Evolutionary conservation across 2,113 vertebrate species (phyloP), one percentile per base, ranked within the genome.

Genomic region (Bos javanicus): DNA sequence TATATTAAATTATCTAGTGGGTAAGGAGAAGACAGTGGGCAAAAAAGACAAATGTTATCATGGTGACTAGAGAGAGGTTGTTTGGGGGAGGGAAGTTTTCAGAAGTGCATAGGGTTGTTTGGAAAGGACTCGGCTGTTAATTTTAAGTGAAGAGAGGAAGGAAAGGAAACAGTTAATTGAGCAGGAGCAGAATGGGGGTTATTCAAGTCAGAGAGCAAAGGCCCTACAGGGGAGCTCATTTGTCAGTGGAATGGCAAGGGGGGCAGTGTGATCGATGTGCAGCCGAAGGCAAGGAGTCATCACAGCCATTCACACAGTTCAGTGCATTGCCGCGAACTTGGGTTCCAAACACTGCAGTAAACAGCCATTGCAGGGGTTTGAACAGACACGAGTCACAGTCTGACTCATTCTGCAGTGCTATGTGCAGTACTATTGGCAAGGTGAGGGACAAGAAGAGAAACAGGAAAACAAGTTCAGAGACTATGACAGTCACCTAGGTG

Each of bases 141-240:
- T 87, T 95, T 85, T 52, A 90, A 87, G 39, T 4, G 7, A 60
- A 90, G 25, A 19, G 9, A 26, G 25, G 33, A 67, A 88, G 91
- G 87, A 30, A 14, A 14, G 12, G 85, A 93, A 87, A 93, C 87
- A 36, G 90, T 97, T 97, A 97, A 96, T 21, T 9, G 39, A 80
- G 62, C 26, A 46, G 17, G 57, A 54, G 30, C 14, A n/a, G 52
- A 64, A 54, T 11, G 4, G 17, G 26, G 21, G 57, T 43, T 56
- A 80, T 82, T 67, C 19, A 12, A n/a, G 28, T 30, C 74, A 28
- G 8, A 82, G 28, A 80, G 54, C 71, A 67, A 82, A 87, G 87
- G 85, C 57, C 56, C 67, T 36, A 13, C 13, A 7, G 16, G 52
- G 36, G 28, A 46, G 26, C 50, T 95, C 56, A 5, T 39, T 36